These are phyloP conservation scores for Isotomurus palustris DNA, from an alignment of 2,888 invertebrate species.

Conservation along the genomic window DNA sequence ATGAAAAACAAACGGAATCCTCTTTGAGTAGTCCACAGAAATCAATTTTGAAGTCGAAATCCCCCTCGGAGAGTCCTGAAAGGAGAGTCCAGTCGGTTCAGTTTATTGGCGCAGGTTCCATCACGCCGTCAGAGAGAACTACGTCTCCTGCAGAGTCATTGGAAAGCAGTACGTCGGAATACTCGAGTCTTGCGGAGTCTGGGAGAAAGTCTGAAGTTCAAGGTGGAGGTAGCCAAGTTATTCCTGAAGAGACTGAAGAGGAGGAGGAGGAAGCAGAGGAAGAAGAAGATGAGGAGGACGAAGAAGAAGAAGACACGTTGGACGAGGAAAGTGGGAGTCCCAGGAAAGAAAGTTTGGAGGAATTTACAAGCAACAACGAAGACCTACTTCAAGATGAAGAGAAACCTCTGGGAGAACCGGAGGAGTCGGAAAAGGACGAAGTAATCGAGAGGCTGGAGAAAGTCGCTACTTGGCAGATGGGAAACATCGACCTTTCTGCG, in stretches of 20 bases:
- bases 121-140: slow-evolving; percentile 6
- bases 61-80: background rate
- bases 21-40: slow-evolving; percentile 6
- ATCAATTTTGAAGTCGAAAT: slow-evolving; percentile 24
- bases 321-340: background rate
- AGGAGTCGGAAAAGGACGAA: too few relatives aligned
- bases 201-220: slow-evolving; percentile 5
- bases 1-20: too few relatives aligned
- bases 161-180: slow-evolving; percentile 19
- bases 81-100: slow-evolving; percentile 24
- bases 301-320: background rate
- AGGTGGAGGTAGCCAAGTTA: background rate
- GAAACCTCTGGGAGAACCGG: too few relatives aligned
- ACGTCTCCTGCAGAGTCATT: slow-evolving; percentile 19
- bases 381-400: too few relatives aligned
- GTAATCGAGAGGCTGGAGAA: slow-evolving; percentile 25
- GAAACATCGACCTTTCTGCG: slow-evolving; percentile 11
- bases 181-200: slow-evolving; percentile 24
- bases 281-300: background rate
- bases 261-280: background rate
- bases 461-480: slow-evolving; percentile 27
- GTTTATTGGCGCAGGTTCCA: slow-evolving; percentile 14
- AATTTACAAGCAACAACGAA: too few relatives aligned
- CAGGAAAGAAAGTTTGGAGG: background rate
- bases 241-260: slow-evolving; percentile 20